These are phyloP conservation scores for Hirtodrosophila confusa DNA, from an alignment of 2,888 invertebrate species.

Conservation along the genomic window DNA sequence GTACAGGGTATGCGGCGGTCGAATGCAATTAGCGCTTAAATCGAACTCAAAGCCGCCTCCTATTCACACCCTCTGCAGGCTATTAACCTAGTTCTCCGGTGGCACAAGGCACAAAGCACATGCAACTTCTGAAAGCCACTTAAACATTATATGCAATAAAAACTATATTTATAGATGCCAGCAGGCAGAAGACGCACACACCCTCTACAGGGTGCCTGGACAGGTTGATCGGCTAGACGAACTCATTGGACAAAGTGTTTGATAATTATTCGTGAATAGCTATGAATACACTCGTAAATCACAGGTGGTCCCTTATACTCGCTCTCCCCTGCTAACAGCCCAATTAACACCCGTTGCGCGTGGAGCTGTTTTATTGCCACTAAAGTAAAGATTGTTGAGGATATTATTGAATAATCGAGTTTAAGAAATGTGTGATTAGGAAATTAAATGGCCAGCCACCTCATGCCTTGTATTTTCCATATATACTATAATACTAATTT, in stretches of 20 bases:
- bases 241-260: conserved; percentile 48
- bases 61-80: conserved; percentile 20
- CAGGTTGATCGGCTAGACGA: conserved; percentile 25
- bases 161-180: conserved; percentile 35
- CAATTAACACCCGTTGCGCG: conserved; percentile 52
- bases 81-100: conserved; percentile 61
- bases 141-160: conserved; percentile 59
- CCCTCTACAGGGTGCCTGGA: not conserved
- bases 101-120: conserved; percentile 31
- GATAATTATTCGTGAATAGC: conserved; percentile 37
- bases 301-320: conserved; percentile 12
- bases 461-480: not conserved
- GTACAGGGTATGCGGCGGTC: conserved; percentile 2
- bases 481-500: not conserved
- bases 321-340: not conserved
- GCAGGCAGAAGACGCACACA: conserved; percentile 12
- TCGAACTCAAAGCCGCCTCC: conserved; percentile 5
- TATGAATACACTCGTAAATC: conserved; percentile 40
- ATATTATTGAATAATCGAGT: conserved; percentile 6
- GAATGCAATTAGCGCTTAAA: not conserved
- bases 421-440: conserved; percentile 8
- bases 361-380: conserved; percentile 55
- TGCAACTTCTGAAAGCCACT: conserved; percentile 62
- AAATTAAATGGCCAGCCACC: conserved; percentile 9
- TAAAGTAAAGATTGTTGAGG: conserved; percentile 22